Base-by-base conservation (phyloP, 2,888 invertebrate genomes). In the Drosophila anomalata region DNA sequence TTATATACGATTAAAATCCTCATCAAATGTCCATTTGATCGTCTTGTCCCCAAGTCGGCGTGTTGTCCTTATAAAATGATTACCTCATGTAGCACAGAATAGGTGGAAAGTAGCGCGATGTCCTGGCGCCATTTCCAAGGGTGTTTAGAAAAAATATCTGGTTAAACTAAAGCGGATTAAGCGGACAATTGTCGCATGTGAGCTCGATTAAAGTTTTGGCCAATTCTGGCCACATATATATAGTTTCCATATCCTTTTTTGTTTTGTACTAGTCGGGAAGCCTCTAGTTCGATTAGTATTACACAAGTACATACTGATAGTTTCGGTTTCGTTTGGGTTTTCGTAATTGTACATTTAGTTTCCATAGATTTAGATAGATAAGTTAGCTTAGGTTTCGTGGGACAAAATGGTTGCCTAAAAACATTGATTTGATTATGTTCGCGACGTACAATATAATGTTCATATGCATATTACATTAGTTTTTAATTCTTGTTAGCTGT, bases 251-350 rank as follows among this genome's bases (percentile, higher is more conserved):
- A 36, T 53, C 46, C 22, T 55, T 36, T n/a, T 48, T 24, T 17
- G 17, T 22, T 82, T 82, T 82, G 82, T 82, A 82, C 82, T 82
- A 82, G 88, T 79, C 73, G 85, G 82, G 82, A 82, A 82, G 82
- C 82, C 82, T 82, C 82, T 82, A 82, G 88, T 86, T 88, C 77
- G 80, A 79, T 75, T 60, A 66, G 59, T 73, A 59, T 58, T 73
- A 56, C 59, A 63, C 31, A 56, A 33, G 55, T 70, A 73, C 58
- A 78, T 84, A 79, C 73, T 80, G 85, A 83, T 83, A 84, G 78
- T 77, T 52, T 77, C 58, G 67, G 56, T 69, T 74, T 57, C 71
- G 14, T 24, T 59, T 69, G 56, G 46, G 41, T 53, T 63, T 48
- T 39, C 31, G 55, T 58, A 73, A 66, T 79, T 69, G 57, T 76